Evolutionary conservation across 1,140 invertebrate species (phyloP).

Genomic region (Trichogramma pretiosum): DNA sequence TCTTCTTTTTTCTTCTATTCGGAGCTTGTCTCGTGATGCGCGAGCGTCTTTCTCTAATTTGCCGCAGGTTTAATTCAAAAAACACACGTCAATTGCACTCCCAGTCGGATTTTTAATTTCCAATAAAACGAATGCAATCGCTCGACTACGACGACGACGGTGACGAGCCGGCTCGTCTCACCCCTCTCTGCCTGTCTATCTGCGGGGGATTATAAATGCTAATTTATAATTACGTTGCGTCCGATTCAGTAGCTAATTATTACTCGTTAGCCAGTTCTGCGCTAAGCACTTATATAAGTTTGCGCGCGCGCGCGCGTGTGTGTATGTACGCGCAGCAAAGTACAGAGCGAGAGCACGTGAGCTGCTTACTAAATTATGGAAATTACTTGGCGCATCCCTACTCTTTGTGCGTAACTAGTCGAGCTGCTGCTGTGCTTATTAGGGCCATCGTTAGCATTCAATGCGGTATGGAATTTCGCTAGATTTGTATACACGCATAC

Average conservation of each 20-base stretch:
- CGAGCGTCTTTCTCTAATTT: not conserved
- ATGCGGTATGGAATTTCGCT: not conserved
- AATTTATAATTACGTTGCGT: constrained; percentile 18
- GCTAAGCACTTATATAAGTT: not conserved
- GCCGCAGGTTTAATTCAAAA: not conserved
- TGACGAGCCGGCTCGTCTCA: constrained; percentile 4
- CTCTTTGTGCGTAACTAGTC: not conserved
- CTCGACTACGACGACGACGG: too few relatives aligned
- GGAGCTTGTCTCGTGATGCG: not conserved
- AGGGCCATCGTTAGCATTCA: not conserved
- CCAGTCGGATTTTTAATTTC: not conserved
- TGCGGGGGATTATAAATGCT: not conserved
- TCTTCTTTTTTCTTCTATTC: too few relatives aligned
- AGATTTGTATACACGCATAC: not conserved
- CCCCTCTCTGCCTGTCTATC: too few relatives aligned
- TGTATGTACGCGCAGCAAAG: not conserved
- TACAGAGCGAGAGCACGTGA: not conserved
- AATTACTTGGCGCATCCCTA: constrained; percentile 3
- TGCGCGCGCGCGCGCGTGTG: too few relatives aligned
- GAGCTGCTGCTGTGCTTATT: not conserved
- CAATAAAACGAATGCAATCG: constrained; percentile 12
- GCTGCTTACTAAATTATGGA: constrained; percentile 16
- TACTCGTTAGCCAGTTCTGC: constrained; percentile 15
- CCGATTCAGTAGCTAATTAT: constrained; percentile 15
- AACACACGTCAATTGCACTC: not conserved